A percentile compares a stretch with the other conserved stretches of the same genome.
phyloP scores from a whole-genome alignment of 2,888 invertebrate species.

The Morinoia aosen region DNA sequence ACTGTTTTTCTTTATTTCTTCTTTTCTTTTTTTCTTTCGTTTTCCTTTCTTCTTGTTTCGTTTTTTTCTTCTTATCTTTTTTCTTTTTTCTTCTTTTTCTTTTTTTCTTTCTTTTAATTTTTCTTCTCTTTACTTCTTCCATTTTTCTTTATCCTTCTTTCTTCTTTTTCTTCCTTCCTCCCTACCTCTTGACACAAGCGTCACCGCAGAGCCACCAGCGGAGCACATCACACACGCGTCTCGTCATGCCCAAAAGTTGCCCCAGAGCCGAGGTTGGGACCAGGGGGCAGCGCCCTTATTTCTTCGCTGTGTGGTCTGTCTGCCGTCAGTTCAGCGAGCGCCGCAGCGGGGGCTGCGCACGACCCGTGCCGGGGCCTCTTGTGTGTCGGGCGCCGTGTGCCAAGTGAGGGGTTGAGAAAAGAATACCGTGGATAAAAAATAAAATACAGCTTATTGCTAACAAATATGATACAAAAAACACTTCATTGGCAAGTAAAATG shows the following conservation, averaged over 20 bases:
- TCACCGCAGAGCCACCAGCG: neutral
- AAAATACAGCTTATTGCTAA: too few relatives aligned
- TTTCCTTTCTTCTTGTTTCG: neutral
- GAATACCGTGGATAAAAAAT: too few relatives aligned
- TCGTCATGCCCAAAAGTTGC: neutral
- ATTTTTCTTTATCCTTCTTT: neutral
- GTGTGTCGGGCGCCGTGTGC: neutral
- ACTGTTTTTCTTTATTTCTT: too few relatives aligned
- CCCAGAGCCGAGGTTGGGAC: neutral
- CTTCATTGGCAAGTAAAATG: too few relatives aligned
- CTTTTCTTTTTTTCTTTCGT: too few relatives aligned
- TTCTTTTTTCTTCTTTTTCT: neutral
- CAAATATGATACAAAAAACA: too few relatives aligned
- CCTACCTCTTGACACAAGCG: neutral
- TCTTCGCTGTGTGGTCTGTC: neutral
- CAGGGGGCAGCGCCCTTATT: neutral
- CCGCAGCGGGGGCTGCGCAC: neutral
- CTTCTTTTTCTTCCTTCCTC: neutral
- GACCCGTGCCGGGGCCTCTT: neutral
- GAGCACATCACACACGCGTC: neutral
- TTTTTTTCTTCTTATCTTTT: too few relatives aligned
- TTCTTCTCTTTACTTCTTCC: neutral
- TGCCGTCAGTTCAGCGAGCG: neutral
- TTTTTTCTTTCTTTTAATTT: neutral
- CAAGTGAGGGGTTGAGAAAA: neutral